Conservation (phyloP, 2,113 vertebrate genomes). For the Lagopus leucura region DNA sequence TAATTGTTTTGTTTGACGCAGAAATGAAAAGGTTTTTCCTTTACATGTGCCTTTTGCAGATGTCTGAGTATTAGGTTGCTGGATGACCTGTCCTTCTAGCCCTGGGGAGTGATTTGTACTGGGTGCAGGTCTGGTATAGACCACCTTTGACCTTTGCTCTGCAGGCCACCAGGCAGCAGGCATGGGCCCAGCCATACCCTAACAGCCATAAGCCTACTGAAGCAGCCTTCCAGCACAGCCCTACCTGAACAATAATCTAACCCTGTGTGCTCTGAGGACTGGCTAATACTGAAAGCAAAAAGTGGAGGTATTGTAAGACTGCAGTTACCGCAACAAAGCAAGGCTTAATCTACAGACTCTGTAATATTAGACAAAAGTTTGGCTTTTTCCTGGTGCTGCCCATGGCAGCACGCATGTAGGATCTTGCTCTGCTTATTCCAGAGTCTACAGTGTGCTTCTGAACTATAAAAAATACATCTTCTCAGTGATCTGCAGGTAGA, state of each 20-base stretch:
- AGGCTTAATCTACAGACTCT: not conserved
- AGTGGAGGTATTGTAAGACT: fast-evolving
- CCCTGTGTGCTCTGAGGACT: not conserved
- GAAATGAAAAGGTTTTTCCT: not conserved
- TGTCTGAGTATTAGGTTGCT: not conserved
- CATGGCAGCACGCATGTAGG: not conserved
- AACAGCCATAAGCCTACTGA: not conserved
- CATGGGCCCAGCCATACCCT: not conserved
- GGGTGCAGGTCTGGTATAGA: not conserved
- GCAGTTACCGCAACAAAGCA: not conserved
- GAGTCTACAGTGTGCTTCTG: not conserved
- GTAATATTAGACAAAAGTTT: not conserved
- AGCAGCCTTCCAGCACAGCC: not conserved
- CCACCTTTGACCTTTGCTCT: not conserved
- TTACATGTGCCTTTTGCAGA: not conserved
- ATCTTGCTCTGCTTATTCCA: not conserved
- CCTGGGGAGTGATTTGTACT: not conserved
- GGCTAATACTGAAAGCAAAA: not conserved
- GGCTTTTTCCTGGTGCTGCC: not conserved
- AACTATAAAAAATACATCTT: not conserved
- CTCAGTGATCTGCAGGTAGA: not conserved
- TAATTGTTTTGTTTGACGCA: fast-evolving
- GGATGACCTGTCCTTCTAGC: not conserved
- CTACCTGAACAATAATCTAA: not conserved
- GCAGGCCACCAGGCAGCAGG: fast-evolving